Conservation (phyloP, 1,140 invertebrate genomes). For the Procambarus clarkii region DNA sequence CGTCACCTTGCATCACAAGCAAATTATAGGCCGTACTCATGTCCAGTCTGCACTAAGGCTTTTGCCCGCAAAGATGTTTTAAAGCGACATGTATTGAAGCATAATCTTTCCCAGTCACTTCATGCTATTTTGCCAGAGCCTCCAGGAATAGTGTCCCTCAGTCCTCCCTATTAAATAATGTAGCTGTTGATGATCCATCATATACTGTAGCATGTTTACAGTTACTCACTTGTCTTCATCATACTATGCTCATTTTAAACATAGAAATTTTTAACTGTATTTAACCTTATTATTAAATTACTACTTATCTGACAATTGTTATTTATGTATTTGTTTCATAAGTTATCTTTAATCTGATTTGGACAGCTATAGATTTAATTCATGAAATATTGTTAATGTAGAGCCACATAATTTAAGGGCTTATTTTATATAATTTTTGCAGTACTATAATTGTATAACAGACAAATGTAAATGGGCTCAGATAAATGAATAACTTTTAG, state of each 20-base stretch:
- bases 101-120: constrained; percentile 55
- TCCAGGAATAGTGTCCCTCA: constrained; percentile 47
- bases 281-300: not conserved
- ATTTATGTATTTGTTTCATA: not conserved
- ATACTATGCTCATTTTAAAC: not conserved
- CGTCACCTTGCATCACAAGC: constrained; percentile 59
- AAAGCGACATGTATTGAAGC: constrained; percentile 49
- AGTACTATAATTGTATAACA: not conserved
- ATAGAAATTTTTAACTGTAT: not conserved
- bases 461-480: not conserved
- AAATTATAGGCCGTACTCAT: constrained; percentile 54
- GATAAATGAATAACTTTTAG: not conserved
- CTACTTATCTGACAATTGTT: not conserved
- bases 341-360: not conserved
- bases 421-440: not conserved
- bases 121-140: constrained; percentile 52
- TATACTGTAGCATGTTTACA: not conserved
- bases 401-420: not conserved
- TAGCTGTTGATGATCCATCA: not conserved
- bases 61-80: constrained; percentile 55
- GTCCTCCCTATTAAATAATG: constrained; percentile 34
- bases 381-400: not conserved
- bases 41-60: constrained; percentile 51
- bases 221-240: not conserved
- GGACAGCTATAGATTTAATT: not conserved